A percentile compares a stretch with the other conserved stretches of the same genome.
These are phyloP conservation scores for Notarius quadriscutis DNA, from an alignment of 2,113 vertebrate genomes.

Conservation along the genomic window DNA sequence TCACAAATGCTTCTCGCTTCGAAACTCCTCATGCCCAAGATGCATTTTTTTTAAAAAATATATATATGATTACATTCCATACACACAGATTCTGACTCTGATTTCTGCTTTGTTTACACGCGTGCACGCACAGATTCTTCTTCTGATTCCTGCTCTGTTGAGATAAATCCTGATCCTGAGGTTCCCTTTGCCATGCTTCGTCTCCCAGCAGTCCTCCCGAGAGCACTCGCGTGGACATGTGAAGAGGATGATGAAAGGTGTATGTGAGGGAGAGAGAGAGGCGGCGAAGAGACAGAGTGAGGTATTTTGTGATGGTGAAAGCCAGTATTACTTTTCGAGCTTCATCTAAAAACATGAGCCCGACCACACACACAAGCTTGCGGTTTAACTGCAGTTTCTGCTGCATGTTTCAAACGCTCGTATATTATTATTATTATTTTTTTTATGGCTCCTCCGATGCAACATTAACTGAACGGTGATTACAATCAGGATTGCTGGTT, in stretches of 20 bases:
- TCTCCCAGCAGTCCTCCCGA: constrained; percentile 54
- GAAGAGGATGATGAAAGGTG: constrained; percentile 64
- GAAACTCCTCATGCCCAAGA: constrained; percentile 58
- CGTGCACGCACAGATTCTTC: too few species aligned
- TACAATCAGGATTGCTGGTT: constrained; percentile 60
- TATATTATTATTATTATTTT: too few species aligned
- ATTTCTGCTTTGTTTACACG: too few species aligned
- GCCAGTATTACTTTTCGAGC: constrained; percentile 51
- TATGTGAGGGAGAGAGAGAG: constrained; percentile 16
- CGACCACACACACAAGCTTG: not conserved
- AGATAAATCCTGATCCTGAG: constrained; percentile 67
- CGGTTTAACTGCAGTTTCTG: constrained; percentile 50
- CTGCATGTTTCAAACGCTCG: not conserved
- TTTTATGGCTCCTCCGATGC: constrained; percentile 34
- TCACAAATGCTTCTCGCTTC: constrained; percentile 57
- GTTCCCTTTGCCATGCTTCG: constrained; percentile 56
- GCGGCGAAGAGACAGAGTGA: constrained; percentile 8
- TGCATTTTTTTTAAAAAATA: constrained; percentile 38
- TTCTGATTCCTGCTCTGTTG: constrained; percentile 57
- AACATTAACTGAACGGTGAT: constrained; percentile 68
- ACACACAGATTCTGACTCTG: too few species aligned
- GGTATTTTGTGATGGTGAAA: constrained; percentile 49
- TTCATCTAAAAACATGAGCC: constrained; percentile 47
- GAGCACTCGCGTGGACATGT: constrained; percentile 59
- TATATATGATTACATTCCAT: too few species aligned